Conservation (phyloP, 2,113 vertebrate genomes). For the Malurus elegans region DNA sequence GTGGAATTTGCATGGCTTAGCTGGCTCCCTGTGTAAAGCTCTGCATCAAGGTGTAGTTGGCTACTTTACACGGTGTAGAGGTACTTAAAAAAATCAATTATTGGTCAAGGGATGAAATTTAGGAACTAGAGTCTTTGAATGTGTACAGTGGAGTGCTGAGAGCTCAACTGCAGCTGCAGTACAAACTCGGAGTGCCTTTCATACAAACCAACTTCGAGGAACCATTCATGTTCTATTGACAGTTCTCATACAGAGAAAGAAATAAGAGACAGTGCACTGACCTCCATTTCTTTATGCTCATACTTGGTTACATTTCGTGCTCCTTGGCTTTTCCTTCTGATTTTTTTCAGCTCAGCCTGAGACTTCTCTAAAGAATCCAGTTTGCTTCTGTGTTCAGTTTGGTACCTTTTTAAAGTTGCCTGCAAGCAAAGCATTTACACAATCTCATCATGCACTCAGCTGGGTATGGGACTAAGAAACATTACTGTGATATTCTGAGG, state of each 20-base stretch:
- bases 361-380: conserved; percentile 91
- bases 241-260: background rate
- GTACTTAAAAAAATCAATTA: background rate
- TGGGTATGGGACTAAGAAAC: background rate
- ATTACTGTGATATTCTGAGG: no score
- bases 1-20: background rate
- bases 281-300: conserved; percentile 90
- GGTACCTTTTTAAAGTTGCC: conserved; percentile 96
- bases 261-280: conserved; percentile 45
- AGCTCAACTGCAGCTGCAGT: background rate
- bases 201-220: background rate
- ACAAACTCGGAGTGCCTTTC: background rate
- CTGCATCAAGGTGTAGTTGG: background rate
- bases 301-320: conserved; percentile 85
- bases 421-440: conserved; percentile 56
- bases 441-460: background rate
- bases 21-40: background rate
- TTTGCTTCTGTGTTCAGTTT: conserved; percentile 89
- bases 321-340: conserved; percentile 92
- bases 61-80: background rate
- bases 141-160: background rate
- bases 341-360: conserved; percentile 92
- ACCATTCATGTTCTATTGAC: background rate
- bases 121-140: background rate
- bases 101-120: background rate